Conservation (phyloP, 2,888 invertebrate species). For the Calameuta idolon region DNA sequence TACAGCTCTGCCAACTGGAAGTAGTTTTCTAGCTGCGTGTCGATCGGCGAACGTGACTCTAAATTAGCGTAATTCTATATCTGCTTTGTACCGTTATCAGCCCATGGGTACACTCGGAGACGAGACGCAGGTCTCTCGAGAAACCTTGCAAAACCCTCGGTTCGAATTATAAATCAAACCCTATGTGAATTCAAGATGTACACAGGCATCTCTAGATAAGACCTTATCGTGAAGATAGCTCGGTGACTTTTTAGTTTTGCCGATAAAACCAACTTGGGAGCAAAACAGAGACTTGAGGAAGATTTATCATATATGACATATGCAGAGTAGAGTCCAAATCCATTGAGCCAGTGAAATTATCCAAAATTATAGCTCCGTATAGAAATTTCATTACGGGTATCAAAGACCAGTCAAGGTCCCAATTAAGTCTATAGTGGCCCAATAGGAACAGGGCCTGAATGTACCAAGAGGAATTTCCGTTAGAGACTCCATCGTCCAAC, state of each 20-base stretch:
- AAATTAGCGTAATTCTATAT: background rate
- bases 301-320: background rate
- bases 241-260: background rate
- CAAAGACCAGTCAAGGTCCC: too few relatives aligned
- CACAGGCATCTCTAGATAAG: background rate
- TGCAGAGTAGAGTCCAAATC: background rate
- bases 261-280: background rate
- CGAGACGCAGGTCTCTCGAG: background rate
- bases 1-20: conserved; percentile 20
- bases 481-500: too few relatives aligned
- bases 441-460: too few relatives aligned
- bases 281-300: background rate
- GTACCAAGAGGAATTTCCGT: too few relatives aligned
- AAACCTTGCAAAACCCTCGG: background rate
- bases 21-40: conserved; percentile 3
- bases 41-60: conserved; percentile 22
- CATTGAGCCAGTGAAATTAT: background rate
- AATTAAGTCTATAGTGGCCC: too few relatives aligned
- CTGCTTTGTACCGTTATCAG: background rate
- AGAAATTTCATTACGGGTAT: too few relatives aligned
- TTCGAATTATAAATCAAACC: background rate
- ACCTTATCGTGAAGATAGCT: conserved; percentile 5
- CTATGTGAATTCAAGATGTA: background rate
- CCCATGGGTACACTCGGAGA: background rate
- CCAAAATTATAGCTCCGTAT: background rate